Evolutionary conservation across 2,113 vertebrate species (phyloP), one percentile per base, ranked within the genome.

Genomic region (Coptodon bakossiorum): DNA sequence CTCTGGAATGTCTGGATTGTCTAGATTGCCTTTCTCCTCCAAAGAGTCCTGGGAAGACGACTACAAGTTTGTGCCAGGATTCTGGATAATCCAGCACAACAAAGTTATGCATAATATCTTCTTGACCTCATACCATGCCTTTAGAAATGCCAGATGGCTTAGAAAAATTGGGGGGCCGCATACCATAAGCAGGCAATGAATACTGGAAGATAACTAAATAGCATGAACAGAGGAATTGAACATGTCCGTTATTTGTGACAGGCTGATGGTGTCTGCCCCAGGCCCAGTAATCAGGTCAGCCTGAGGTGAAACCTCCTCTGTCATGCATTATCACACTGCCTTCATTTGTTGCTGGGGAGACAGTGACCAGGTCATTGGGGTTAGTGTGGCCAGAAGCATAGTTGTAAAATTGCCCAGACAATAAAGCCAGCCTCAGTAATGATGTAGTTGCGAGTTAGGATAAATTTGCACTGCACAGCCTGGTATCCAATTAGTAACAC

Each of bases 311-410:
- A 87, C 89, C 90, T 91, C 90, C 89, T 93, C 88, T 88, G 63
- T 88, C 57, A 34, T 66, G 93, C 95, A 92, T 95, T 94, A 94
- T 92, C 93, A 91, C 90, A 86, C 90, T 86, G 91, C 93, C 88
- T 87, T 95, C 86, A 94, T 91, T 95, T 93, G 95, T 96, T 92
- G 91, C 95, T 92, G 76, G 36, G 94, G 96, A 94, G 91, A 95
- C 93, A 92, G 89, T 87, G 95, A 94, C 94, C 94, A 94, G 96
- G 95, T 95, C 95, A 93, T 34, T 4, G 84, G 71, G 96, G 94
- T 96, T 93, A 94, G 88, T 31, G 66, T 8, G 36, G 89, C 94
- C 93, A 93, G 90, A 92, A 91, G 93, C 93, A 92, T 85, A 92
- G 93, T 93, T 95, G 90, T 95, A 95, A 96, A 96, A 95, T 95